Base-by-base conservation (phyloP, 2,888 invertebrate genomes). In the Pimpla rufipes region DNA sequence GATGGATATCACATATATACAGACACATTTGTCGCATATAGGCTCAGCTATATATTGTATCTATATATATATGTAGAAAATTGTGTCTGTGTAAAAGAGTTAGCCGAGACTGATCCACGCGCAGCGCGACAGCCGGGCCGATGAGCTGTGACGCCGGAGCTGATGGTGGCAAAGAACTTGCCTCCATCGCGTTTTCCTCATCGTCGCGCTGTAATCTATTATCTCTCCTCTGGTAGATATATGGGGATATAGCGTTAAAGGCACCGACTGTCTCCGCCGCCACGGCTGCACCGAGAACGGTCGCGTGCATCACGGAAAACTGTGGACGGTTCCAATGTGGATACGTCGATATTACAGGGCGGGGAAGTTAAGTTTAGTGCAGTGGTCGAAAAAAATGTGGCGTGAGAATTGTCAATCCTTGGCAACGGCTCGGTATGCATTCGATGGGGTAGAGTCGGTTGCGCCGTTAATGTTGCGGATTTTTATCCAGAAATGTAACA, bases 111-210 rank as follows among this genome's bases (percentile, higher is more conserved):
- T 37, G 37, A 62, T 62, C 37, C 18, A 16, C 62, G 35, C 35
- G 13, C 5, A 57, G 59, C 59, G 8, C n/a, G n/a, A 37, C 16
- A 37, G 10, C 10, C 37, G 2, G 8, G 13, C 29, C 62, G 62
- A 62, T 62, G 62, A 10, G 37, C 37, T 18, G 37, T 62, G 62
- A 62, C 37, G 62, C 37, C 37, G 62, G 16, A 3, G 29, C 2
- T 5, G 29, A 29, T 62, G 62, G 62, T 62, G 62, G 16, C 37
- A 37, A 16, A 62, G 40, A 62, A 62, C 62, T 62, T 62, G 62
- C 62, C 35, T 40, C 37, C 62, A 2, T 18, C 37, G 18, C 2
- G 37, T 62, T 62, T 62, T 62, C 37, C 62, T 62, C 62, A 62
- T 62, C 35, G 37, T 16, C 37, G 37, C 18, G 10, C 2, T 37